Conservation (phyloP, 2,797 vertebrate species). For the Anguilla megastoma region DNA sequence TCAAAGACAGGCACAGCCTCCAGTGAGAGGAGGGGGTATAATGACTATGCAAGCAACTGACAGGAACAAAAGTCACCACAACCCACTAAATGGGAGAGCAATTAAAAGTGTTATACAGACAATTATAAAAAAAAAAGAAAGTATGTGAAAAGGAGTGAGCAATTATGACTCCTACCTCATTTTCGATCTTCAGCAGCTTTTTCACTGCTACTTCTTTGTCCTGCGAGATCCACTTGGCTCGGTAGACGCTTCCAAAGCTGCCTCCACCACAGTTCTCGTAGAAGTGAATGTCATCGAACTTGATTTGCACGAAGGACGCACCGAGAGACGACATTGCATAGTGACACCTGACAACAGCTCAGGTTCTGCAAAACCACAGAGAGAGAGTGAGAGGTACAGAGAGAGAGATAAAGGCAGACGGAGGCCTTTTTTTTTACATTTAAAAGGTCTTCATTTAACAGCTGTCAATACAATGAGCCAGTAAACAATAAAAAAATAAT, state of each 20-base stretch:
- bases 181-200: constrained; percentile 99
- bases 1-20: constrained; percentile 38
- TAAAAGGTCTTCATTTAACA: not conserved
- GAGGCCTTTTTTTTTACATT: not conserved
- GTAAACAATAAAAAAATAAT: not conserved
- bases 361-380: constrained; percentile 69
- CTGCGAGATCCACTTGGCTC: constrained; percentile 95
- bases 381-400: constrained; percentile 36
- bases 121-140: constrained; percentile 66
- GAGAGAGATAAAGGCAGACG: not conserved
- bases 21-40: constrained; percentile 66
- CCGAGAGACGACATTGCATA: constrained; percentile 96
- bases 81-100: constrained; percentile 70
- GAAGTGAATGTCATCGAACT: constrained; percentile 94
- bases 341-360: constrained; percentile 77
- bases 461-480: not conserved
- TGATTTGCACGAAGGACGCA: constrained; percentile 95
- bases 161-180: constrained; percentile 87
- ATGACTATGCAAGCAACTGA: constrained; percentile 68
- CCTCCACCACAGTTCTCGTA: constrained; percentile 98
- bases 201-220: constrained; percentile 99
- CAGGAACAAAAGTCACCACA: constrained; percentile 70
- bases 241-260: constrained; percentile 97
- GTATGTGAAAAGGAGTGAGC: constrained; percentile 68
- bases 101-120: constrained; percentile 80